phyloP scores from a whole-genome alignment of 2,113 vertebrate species.

The Melanotaenia duboulayi region DNA sequence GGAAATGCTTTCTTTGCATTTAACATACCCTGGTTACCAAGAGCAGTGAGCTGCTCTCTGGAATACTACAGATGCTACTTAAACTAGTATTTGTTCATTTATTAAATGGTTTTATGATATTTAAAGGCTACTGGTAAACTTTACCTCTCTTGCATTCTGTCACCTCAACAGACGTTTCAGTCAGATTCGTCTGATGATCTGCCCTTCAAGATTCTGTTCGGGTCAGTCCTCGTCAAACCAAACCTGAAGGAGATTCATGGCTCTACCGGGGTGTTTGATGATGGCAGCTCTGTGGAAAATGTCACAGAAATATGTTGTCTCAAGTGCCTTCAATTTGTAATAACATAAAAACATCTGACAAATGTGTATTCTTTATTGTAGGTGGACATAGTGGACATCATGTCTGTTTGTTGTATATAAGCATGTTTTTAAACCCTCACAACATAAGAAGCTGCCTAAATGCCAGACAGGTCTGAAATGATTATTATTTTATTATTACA shows the following conservation, averaged over 20 bases:
- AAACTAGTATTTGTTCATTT: too few species aligned
- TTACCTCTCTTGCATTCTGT: not conserved
- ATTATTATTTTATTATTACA: not conserved
- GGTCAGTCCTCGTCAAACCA: constrained; percentile 86
- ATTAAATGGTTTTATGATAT: too few species aligned
- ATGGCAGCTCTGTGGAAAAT: constrained; percentile 86
- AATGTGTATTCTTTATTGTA: not conserved
- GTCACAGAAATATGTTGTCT: constrained; percentile 23
- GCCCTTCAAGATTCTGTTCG: constrained; percentile 88
- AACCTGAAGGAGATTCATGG: constrained; percentile 86
- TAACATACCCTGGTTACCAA: too few species aligned
- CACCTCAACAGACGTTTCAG: constrained; percentile 62
- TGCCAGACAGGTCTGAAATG: not conserved
- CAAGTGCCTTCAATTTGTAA: not conserved
- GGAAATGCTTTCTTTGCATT: too few species aligned
- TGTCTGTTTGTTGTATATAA: not conserved
- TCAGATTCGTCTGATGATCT: constrained; percentile 85
- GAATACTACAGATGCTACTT: too few species aligned
- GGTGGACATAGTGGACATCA: constrained; percentile 32
- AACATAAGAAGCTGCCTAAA: constrained; percentile 60
- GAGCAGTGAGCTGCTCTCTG: too few species aligned
- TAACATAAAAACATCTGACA: too few species aligned
- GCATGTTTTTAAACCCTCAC: constrained; percentile 43
- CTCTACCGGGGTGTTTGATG: constrained; percentile 87
- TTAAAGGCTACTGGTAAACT: too few species aligned